Base-by-base conservation (phyloP, 1,140 invertebrate species). In the Thaumetopoea pityocampa region DNA sequence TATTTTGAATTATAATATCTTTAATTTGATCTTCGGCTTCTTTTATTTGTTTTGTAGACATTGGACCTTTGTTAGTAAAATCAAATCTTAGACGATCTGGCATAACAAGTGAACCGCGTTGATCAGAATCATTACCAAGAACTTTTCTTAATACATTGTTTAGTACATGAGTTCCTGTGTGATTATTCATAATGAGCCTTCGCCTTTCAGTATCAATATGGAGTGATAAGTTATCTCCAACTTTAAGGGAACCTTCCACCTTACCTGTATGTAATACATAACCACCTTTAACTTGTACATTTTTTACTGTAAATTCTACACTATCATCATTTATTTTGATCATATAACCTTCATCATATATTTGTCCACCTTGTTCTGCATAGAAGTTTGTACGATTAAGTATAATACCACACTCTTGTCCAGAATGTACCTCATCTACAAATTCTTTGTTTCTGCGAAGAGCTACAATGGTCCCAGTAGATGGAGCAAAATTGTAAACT, bases 341-440 rank as follows among this genome's bases (percentile, higher is more conserved):
- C 67, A 99, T 90, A 58, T 95, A 98, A 9, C 98, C 98, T 77
- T 97, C 95, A 82, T 99, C 98, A 80, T 92, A 98, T 55, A 99
- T 97, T 87, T 99, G 98, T 7, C 98, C 98, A 59, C 98, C 98
- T 86, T 98, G 95, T 83, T 99, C 98, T 4, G 97, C 97, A 86
- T 99, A 98, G 79, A 99, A 99, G 72, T 90, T 95, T 0, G 98
- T 99, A 57, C 89, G 88, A 74, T 99, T 96, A 33, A 99, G 86
- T 48, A 99, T 85, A 38, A 99, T 84, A 9, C 96, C 97, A 83
- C 96, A 97, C 85, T 98, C 94, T 71, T 96, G 89, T 0, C 96
- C 97, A 34, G 92, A 90, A 3, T 67, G 80, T 5, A 98, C 93
- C 79, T 91, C 85, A 48, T 97, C 86, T 0, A 98, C 95, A 88